Evolutionary conservation across 2,888 invertebrate genomes (phyloP).

Genomic region (Barypeithes pellucidus): DNA sequence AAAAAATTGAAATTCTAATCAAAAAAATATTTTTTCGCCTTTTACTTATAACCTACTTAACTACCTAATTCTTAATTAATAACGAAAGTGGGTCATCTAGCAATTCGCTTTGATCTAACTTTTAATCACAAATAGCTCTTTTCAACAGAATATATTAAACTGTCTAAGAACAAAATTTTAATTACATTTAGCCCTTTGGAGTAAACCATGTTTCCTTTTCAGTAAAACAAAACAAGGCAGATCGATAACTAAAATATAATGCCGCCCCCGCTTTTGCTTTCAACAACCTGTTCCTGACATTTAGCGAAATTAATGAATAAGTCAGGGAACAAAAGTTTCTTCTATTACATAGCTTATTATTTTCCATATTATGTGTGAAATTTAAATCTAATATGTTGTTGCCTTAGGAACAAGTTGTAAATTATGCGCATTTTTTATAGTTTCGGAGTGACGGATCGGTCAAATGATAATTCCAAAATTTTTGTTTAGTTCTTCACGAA

Average conservation of each 20-base stretch:
- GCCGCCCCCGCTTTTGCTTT: background rate
- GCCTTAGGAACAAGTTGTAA: too few relatives aligned
- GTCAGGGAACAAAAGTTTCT: background rate
- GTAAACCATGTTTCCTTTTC: background rate
- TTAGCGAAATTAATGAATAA: constrained; percentile 3
- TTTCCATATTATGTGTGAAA: too few relatives aligned
- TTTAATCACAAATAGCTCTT: background rate
- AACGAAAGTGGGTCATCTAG: background rate
- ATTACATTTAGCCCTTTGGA: background rate
- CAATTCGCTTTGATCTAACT: background rate
- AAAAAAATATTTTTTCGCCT: too few relatives aligned
- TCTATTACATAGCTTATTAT: background rate
- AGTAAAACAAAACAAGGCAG: background rate
- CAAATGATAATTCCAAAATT: too few relatives aligned
- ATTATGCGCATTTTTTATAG: too few relatives aligned
- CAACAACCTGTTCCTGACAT: constrained; percentile 1
- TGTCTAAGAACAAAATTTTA: constrained; percentile 1
- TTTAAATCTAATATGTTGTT: too few relatives aligned
- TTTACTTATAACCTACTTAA: too few relatives aligned
- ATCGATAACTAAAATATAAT: constrained; percentile 8
- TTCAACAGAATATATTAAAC: too few relatives aligned
- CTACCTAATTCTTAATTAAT: too few relatives aligned
- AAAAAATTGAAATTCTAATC: too few relatives aligned
- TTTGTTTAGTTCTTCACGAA: too few relatives aligned
- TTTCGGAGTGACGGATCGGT: too few relatives aligned